A percentile compares a stretch with the other conserved stretches of the same genome.
phyloP scores from a whole-genome alignment of 1,140 invertebrate species.

The Drosophila orena region DNA sequence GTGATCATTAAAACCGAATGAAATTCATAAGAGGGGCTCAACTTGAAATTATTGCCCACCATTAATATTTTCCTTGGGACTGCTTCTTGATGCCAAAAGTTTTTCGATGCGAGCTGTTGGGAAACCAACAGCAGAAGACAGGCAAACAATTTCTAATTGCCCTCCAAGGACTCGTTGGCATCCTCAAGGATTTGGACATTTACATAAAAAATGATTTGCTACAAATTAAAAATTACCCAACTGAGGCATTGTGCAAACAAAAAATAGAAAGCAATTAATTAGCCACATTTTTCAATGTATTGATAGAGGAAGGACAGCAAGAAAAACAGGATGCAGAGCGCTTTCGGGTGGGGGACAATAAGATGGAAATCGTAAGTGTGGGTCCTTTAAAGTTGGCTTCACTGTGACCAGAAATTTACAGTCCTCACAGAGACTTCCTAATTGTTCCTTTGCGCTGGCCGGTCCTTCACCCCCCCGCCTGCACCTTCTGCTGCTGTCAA shows the following conservation, averaged over 20 bases:
- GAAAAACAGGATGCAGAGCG: not conserved
- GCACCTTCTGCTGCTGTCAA: slow-evolving; percentile 63
- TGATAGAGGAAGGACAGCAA: slow-evolving; percentile 17
- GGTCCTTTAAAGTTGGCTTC: not conserved
- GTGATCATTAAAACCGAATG: slow-evolving; percentile 52
- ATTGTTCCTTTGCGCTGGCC: slow-evolving; percentile 48
- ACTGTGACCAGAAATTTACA: slow-evolving; percentile 48
- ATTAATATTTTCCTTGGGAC: slow-evolving; percentile 57
- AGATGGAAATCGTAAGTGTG: not conserved
- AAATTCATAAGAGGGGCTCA: slow-evolving; percentile 50
- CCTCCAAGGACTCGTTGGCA: slow-evolving; percentile 47
- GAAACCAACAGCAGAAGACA: slow-evolving; percentile 5
- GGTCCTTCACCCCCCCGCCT: not conserved
- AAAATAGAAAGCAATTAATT: slow-evolving; percentile 57
- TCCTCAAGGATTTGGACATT: slow-evolving; percentile 32
- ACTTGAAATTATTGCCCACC: slow-evolving; percentile 63
- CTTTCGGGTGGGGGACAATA: not conserved
- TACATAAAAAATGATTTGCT: slow-evolving; percentile 64
- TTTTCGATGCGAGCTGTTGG: slow-evolving; percentile 2
- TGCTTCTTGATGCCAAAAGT: slow-evolving; percentile 21
- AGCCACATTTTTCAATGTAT: slow-evolving; percentile 49
- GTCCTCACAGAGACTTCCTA: slow-evolving; percentile 34
- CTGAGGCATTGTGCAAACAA: slow-evolving; percentile 45
- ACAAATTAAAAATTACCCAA: slow-evolving; percentile 59
- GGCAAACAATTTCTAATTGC: slow-evolving; percentile 68